Conservation (phyloP, 1,140 invertebrate genomes). For the Dysdera silvatica region DNA sequence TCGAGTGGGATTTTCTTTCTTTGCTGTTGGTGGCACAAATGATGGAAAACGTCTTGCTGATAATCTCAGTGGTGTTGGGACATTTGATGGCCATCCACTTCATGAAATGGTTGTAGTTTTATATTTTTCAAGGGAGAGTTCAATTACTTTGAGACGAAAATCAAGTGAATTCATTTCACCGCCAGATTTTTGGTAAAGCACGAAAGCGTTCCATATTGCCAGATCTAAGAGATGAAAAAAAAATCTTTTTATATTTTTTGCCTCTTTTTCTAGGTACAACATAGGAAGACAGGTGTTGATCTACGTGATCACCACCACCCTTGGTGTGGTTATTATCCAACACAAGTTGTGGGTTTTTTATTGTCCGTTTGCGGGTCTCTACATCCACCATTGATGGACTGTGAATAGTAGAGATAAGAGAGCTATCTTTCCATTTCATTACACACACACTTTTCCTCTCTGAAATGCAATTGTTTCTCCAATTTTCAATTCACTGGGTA, state of each 20-base stretch:
- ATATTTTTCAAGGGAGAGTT: neutral
- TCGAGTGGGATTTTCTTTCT: neutral
- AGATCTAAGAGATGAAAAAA: constrained; percentile 6
- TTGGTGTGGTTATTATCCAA: constrained; percentile 1
- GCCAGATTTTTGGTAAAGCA: neutral
- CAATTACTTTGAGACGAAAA: neutral
- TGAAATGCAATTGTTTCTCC: neutral
- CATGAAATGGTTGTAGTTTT: neutral
- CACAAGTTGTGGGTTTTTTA: neutral
- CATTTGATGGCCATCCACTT: neutral
- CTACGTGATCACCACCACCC: too few relatives aligned
- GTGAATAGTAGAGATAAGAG: neutral
- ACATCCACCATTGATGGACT: neutral
- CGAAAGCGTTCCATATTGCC: neutral
- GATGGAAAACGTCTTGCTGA: neutral
- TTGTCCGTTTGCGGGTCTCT: neutral
- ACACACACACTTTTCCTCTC: neutral
- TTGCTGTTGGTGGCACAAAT: neutral
- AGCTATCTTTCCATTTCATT: constrained; percentile 1
- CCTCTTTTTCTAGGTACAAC: neutral
- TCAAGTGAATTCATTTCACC: neutral
- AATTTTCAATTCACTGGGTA: constrained; percentile 34
- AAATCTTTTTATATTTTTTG: neutral
- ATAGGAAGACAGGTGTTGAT: neutral
- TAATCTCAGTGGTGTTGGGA: neutral